Conservation (phyloP, 2,888 invertebrate species). For the Agriopis aurantiaria region DNA sequence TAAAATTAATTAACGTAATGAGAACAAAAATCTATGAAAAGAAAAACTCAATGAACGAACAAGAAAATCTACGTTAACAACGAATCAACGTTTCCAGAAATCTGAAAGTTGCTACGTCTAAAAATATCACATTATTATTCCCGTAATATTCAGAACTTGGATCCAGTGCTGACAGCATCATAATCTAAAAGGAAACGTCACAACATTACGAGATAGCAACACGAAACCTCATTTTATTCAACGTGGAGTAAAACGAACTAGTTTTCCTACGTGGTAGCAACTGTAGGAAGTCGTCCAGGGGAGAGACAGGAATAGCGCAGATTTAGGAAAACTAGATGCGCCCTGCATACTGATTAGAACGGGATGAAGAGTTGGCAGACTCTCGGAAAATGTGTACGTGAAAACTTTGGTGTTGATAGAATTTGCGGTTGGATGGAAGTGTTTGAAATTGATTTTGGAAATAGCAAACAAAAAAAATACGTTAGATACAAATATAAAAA, state of each 20-base stretch:
- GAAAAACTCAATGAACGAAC: too few species aligned
- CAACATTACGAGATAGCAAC: slow-evolving; percentile 36
- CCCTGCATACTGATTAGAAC: slow-evolving; percentile 27
- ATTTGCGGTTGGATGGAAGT: slow-evolving; percentile 15
- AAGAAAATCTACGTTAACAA: too few species aligned
- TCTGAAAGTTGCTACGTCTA: too few species aligned
- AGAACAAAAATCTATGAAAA: too few species aligned
- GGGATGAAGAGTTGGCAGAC: slow-evolving; percentile 22
- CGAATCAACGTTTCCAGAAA: too few species aligned
- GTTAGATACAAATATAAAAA: too few species aligned
- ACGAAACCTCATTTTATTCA: slow-evolving; percentile 37
- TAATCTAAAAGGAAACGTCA: slow-evolving; percentile 39
- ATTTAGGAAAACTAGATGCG: slow-evolving; percentile 39
- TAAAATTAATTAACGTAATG: too few species aligned
- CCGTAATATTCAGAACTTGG: not conserved
- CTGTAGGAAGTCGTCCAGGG: slow-evolving; percentile 36
- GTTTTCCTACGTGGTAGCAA: slow-evolving; percentile 18
- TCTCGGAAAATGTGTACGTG: slow-evolving; percentile 20
- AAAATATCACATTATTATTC: not conserved
- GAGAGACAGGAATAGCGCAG: slow-evolving; percentile 34
- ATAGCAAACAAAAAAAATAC: not conserved
- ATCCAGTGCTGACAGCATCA: not conserved
- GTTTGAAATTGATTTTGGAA: slow-evolving; percentile 18
- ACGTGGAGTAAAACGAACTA: slow-evolving; percentile 10
- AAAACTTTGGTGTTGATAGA: slow-evolving; percentile 23